These are phyloP conservation scores for Cryptophagus acutangulus DNA, from an alignment of 2,888 invertebrate species.

Conservation along the genomic window DNA sequence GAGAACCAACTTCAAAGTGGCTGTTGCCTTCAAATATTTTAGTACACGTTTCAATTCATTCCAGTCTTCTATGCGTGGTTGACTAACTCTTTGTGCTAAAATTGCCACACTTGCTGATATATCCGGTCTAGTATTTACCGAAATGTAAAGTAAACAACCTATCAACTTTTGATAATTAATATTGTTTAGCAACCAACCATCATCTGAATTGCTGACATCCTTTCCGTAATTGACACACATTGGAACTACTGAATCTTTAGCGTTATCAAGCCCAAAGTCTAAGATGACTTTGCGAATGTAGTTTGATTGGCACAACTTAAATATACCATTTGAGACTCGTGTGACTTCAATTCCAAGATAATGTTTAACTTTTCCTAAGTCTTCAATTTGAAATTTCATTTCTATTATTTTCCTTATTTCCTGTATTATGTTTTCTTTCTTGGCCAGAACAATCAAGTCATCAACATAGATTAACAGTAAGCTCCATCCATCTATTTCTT, in stretches of 20 bases:
- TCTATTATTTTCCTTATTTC: slow-evolving; percentile 6
- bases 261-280: slow-evolving; percentile 10
- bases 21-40: slow-evolving; percentile 27
- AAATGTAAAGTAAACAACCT: slow-evolving; percentile 23
- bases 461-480: slow-evolving; percentile 17
- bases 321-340: slow-evolving; percentile 1
- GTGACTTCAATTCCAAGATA: slow-evolving; percentile 16
- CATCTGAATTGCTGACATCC: background rate
- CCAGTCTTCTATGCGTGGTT: slow-evolving; percentile 30
- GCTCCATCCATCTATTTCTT: background rate
- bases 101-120: slow-evolving; percentile 27
- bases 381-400: slow-evolving; percentile 13
- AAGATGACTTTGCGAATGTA: background rate
- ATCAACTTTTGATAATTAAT: slow-evolving; percentile 10
- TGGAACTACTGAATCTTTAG: slow-evolving; percentile 13
- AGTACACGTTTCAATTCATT: slow-evolving; percentile 30
- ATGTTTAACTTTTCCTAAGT: slow-evolving; percentile 13
- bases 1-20: slow-evolving; percentile 15
- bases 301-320: background rate
- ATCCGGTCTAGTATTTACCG: slow-evolving; percentile 29
- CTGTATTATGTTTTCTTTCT: slow-evolving; percentile 2
- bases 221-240: slow-evolving; percentile 9
- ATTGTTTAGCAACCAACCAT: background rate
- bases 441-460: slow-evolving; percentile 13
- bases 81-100: slow-evolving; percentile 29